Conservation (phyloP, 2,888 invertebrate genomes). For the Spialia ferax region DNA sequence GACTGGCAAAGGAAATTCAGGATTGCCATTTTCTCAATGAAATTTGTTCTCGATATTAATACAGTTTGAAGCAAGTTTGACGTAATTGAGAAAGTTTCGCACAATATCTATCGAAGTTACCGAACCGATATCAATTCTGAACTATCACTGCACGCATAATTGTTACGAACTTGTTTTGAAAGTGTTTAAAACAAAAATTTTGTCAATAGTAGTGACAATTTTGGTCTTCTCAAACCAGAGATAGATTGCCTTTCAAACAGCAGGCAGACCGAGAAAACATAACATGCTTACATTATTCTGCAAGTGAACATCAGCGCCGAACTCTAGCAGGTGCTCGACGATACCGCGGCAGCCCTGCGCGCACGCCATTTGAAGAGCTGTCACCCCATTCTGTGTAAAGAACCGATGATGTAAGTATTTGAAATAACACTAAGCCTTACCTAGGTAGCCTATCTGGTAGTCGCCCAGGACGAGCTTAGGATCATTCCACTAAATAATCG, state of each 20-base stretch:
- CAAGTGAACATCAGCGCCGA: constrained; percentile 88
- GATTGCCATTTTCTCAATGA: neutral
- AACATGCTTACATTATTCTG: constrained; percentile 88
- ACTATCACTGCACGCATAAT: neutral
- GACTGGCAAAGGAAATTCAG: neutral
- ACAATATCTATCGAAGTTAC: neutral
- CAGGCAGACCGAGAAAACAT: too few relatives aligned
- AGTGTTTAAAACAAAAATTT: too few relatives aligned
- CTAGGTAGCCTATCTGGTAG: too few relatives aligned
- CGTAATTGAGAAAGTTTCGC: neutral
- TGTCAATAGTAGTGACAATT: too few relatives aligned
- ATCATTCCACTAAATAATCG: too few relatives aligned
- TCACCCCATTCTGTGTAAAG: constrained; percentile 87
- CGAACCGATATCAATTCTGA: neutral
- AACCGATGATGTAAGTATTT: neutral
- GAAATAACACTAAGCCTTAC: too few relatives aligned
- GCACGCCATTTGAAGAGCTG: constrained; percentile 90
- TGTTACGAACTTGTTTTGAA: too few relatives aligned
- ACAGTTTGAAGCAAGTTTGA: neutral
- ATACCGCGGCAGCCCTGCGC: constrained; percentile 90
- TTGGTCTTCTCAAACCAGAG: too few relatives aligned
- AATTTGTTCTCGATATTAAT: neutral
- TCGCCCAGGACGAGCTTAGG: too few relatives aligned
- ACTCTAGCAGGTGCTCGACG: constrained; percentile 88
- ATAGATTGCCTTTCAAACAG: too few relatives aligned